Evolutionary conservation across 2,797 vertebrate genomes (phyloP), one percentile per base, ranked within the genome.

Genomic region (Lagodon rhomboides): DNA sequence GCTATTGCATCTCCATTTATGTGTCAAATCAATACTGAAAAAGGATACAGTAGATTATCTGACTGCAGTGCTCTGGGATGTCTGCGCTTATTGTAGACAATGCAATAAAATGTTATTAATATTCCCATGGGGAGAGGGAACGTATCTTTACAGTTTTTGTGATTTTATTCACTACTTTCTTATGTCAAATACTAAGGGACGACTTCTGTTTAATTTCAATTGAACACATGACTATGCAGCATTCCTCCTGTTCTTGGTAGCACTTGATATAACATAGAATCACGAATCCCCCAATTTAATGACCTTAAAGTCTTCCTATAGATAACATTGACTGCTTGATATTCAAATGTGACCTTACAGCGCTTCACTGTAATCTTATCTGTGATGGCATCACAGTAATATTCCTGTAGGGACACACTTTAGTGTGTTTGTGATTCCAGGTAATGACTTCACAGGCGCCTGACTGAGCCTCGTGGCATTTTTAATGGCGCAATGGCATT

Each of bases 1-100:
- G 86, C 80, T 75, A 79, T 43, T 53, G 61, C 73, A 75, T 84
- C 69, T 79, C 73, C 55, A 51, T 82, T 81, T 86, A 82, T 87
- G 85, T 91, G 89, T 90, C 87, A 89, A 90, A 93, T 91, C 90
- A 82, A 91, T 93, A 85, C 1, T 80, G 56, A 80, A 81, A 82
- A 60, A 75, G 79, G 59, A 77, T 74, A 59, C 69, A 68, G 84
- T 65, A 34, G 75, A 77, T 49, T 73, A 64, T 79, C 69, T 61
- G 74, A 83, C 30, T 60, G 23, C 47, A 71, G 15, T n/a, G 49
- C 23, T 50, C 15, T 44, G 50, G 64, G 61, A 54, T n/a, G n/a
- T 47, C 23, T 77, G 47, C 49, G 20, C 27, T 38, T 43, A 13
- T 1, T 3, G 25, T 6, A 50, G 44, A 56, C 17, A 18, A 34